phyloP scores from a whole-genome alignment of 2,113 vertebrate species.

The Scomber scombrus region DNA sequence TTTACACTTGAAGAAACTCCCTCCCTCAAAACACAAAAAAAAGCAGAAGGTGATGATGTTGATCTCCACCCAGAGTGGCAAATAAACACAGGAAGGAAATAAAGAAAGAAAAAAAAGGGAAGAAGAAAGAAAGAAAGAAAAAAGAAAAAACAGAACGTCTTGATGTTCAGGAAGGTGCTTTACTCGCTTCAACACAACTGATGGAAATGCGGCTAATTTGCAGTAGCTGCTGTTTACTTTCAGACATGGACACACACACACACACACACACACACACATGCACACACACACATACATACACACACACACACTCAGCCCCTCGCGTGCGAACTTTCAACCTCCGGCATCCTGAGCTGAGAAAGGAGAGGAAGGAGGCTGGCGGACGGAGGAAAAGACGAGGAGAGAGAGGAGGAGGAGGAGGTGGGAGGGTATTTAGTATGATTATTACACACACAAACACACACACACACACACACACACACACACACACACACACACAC shows the following conservation, averaged over 20 bases:
- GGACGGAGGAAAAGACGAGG: constrained; percentile 63
- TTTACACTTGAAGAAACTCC: no score
- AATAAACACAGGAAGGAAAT: neutral
- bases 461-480: constrained; percentile 23
- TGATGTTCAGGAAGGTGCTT: constrained; percentile 7
- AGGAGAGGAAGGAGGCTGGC: constrained; percentile 69
- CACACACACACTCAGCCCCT: constrained; percentile 24
- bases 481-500: constrained; percentile 38
- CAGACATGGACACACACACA: neutral
- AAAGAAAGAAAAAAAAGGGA: neutral
- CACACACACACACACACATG: neutral
- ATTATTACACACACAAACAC: constrained; percentile 37
- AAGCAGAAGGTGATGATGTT: neutral
- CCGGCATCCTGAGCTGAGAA: constrained; percentile 73
- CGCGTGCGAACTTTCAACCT: constrained; percentile 79
- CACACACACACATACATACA: neutral
- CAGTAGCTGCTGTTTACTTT: constrained; percentile 47
- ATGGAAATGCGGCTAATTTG: constrained; percentile 69
- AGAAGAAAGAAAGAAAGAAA: constrained; percentile 7
- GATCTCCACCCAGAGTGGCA: neutral
- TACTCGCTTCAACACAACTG: constrained; percentile 43
- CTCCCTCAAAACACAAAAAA: neutral
- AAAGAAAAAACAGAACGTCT: neutral
- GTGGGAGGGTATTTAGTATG: constrained; percentile 51
- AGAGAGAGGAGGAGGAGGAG: constrained; percentile 62